phyloP scores from a whole-genome alignment of 1,140 invertebrate species.

The Portunus trituberculatus region DNA sequence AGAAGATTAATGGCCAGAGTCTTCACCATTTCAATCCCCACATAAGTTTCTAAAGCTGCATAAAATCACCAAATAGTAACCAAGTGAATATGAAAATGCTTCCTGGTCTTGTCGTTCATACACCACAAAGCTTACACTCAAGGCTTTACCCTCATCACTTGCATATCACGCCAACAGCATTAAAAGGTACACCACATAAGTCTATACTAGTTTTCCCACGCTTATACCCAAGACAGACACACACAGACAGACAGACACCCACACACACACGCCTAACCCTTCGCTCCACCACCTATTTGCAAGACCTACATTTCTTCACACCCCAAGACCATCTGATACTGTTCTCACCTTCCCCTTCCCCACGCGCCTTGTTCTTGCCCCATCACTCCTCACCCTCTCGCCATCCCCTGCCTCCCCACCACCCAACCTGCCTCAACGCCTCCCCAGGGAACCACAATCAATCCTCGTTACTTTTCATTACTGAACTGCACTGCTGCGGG shows the following conservation, averaged over 20 bases:
- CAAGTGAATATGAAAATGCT: too few relatives aligned
- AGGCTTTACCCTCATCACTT: not conserved
- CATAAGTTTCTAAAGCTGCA: too few relatives aligned
- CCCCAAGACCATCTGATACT: slow-evolving; percentile 3
- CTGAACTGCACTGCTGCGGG: not conserved
- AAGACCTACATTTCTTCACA: slow-evolving; percentile 16
- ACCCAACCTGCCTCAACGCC: not conserved
- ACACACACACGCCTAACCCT: not conserved
- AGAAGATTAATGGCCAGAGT: too few relatives aligned
- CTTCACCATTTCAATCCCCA: too few relatives aligned
- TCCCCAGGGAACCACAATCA: not conserved
- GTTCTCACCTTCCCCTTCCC: not conserved
- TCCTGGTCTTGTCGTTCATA: too few relatives aligned
- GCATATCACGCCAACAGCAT: too few relatives aligned
- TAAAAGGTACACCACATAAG: too few relatives aligned
- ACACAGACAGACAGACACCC: too few relatives aligned
- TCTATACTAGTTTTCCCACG: too few relatives aligned
- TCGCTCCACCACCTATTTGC: not conserved
- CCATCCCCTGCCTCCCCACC: not conserved
- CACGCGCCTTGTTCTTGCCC: not conserved
- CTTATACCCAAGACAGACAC: too few relatives aligned
- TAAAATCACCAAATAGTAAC: too few relatives aligned
- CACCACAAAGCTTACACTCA: not conserved
- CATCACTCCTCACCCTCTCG: not conserved
- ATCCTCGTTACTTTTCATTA: slow-evolving; percentile 44